Conservation (phyloP, 1,140 invertebrate genomes). For the Saccostrea echinata region DNA sequence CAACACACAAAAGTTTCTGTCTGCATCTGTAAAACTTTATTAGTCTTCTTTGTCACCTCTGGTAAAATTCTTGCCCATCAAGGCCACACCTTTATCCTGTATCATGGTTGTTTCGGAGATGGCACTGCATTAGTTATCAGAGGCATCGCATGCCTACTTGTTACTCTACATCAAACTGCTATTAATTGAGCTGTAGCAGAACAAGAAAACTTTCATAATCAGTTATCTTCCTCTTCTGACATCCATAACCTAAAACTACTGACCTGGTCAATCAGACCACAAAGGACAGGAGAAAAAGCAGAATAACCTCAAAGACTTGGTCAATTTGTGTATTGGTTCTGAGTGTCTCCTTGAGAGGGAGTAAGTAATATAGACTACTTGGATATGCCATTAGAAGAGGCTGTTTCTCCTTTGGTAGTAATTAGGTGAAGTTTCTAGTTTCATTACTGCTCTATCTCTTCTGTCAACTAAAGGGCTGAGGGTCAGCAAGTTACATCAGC, state of each 20-base stretch:
- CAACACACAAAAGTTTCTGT: neutral
- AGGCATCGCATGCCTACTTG: neutral
- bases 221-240: conserved; percentile 2
- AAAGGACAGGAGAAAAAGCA: neutral
- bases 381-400: neutral
- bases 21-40: neutral
- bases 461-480: neutral
- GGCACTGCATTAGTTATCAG: conserved; percentile 16
- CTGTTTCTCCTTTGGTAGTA: neutral
- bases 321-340: conserved; percentile 4
- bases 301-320: neutral
- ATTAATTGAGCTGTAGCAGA: conserved; percentile 36
- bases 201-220: conserved; percentile 25
- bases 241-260: neutral
- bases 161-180: neutral
- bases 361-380: conserved; percentile 1
- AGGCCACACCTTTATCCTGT: neutral
- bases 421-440: neutral
- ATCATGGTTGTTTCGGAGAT: neutral
- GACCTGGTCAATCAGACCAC: neutral
- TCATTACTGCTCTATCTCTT: conserved; percentile 25
- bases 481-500: neutral
- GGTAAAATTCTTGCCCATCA: neutral
- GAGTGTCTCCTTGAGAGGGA: neutral
- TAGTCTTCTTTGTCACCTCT: neutral